phyloP scores from a whole-genome alignment of 2,113 vertebrate genomes.

The Tricholaema leucomelas region DNA sequence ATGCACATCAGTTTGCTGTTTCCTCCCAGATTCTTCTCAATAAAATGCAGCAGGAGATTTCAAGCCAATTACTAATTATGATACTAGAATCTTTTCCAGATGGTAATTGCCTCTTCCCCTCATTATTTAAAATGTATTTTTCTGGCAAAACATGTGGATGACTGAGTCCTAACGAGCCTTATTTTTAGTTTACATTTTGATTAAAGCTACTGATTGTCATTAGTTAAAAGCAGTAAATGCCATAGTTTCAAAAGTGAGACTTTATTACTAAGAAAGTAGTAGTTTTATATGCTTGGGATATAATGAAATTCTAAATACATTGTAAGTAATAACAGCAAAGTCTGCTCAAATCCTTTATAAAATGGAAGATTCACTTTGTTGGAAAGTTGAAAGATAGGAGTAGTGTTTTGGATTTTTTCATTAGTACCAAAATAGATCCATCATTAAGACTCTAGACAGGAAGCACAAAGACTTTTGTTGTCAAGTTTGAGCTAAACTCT shows the following conservation, averaged over 20 bases:
- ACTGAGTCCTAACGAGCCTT: neutral
- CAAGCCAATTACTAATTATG: neutral
- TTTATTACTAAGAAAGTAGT: neutral
- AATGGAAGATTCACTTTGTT: neutral
- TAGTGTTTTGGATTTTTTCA: neutral
- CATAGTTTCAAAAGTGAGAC: neutral
- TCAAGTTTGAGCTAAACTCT: neutral
- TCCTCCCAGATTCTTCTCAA: neutral
- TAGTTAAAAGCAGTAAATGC: neutral
- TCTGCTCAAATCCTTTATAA: neutral
- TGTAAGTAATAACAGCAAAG: neutral
- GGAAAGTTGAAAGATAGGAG: neutral
- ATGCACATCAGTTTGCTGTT: rapidly evolving
- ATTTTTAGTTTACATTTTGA: neutral
- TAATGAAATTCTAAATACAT: neutral
- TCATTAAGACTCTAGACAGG: neutral
- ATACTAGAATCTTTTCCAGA: neutral
- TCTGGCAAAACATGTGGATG: neutral
- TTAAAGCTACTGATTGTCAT: neutral
- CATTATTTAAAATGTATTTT: neutral
- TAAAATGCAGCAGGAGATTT: neutral
- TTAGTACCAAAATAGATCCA: neutral
- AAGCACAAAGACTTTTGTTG: neutral
- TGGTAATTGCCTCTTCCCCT: neutral
- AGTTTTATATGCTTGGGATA: neutral